Conservation (phyloP, 2,797 vertebrate species). For the Pangasius mekongensis region DNA sequence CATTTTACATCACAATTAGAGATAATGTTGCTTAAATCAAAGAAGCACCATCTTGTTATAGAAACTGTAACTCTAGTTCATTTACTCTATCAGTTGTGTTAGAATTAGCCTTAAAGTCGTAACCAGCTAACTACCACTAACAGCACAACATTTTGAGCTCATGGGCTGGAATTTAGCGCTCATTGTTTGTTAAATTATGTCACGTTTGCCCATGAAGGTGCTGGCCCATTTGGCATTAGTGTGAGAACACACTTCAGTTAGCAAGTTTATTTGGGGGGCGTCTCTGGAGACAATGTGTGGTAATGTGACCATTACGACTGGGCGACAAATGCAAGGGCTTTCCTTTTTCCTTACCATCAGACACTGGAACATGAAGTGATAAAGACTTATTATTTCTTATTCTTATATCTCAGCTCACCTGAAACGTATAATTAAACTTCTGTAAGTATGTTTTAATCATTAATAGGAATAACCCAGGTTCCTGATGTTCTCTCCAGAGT, state of each 20-base stretch:
- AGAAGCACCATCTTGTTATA: background rate
- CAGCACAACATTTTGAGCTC: constrained; percentile 12
- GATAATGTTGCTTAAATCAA: background rate
- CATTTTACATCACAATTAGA: background rate
- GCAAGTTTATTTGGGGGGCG: constrained; percentile 58
- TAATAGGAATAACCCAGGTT: background rate
- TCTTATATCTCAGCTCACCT: background rate
- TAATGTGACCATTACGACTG: constrained; percentile 44
- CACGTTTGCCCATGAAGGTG: constrained; percentile 50
- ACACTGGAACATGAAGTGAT: background rate
- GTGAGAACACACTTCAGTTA: constrained; percentile 63
- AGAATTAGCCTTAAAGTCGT: background rate
- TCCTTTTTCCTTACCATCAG: constrained; percentile 20
- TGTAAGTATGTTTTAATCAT: background rate
- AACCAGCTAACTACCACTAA: background rate
- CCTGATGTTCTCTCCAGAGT: background rate
- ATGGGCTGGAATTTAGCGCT: constrained; percentile 31
- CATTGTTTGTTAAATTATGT: constrained; percentile 43
- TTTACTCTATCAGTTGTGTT: background rate
- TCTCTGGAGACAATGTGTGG: constrained; percentile 55
- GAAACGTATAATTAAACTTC: background rate
- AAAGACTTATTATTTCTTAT: background rate
- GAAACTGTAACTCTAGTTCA: background rate
- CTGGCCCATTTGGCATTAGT: constrained; percentile 48
- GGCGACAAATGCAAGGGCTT: constrained; percentile 49